Percentiles rank a stretch among this genome's conserved stretches.
phyloP scores from a whole-genome alignment of 2,113 vertebrate species.

The Aegypius monachus region DNA sequence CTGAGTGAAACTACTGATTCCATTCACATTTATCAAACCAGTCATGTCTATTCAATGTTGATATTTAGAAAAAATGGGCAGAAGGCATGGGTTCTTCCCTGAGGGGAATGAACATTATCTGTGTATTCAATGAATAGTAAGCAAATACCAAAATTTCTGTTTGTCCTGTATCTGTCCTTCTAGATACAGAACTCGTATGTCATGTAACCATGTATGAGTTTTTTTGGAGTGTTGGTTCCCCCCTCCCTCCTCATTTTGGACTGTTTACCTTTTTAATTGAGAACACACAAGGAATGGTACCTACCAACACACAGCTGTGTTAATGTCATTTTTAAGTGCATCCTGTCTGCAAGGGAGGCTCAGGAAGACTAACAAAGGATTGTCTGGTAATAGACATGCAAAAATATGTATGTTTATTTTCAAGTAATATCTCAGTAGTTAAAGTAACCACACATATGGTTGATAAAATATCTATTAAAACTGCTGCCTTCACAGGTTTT shows the following conservation, averaged over 20 bases:
- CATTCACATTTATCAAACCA: not conserved
- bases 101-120: not conserved
- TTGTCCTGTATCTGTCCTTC: not conserved
- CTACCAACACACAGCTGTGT: not conserved
- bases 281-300: not conserved
- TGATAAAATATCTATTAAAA: not conserved
- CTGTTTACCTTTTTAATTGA: not conserved
- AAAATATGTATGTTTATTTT: not conserved
- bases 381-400: not conserved
- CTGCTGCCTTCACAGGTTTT: not conserved
- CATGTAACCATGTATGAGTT: not conserved
- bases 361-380: not conserved
- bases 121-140: not conserved
- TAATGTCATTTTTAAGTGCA: not conserved
- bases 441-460: not conserved
- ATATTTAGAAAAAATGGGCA: not conserved
- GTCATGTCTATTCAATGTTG: not conserved
- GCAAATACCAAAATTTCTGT: not conserved
- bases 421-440: not conserved
- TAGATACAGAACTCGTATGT: not conserved
- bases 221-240: not conserved
- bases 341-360: not conserved
- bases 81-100: not conserved
- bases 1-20: not conserved
- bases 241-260: rapidly evolving